These are phyloP conservation scores for Amiota communis DNA, from an alignment of 2,888 invertebrate species.

Conservation along the genomic window DNA sequence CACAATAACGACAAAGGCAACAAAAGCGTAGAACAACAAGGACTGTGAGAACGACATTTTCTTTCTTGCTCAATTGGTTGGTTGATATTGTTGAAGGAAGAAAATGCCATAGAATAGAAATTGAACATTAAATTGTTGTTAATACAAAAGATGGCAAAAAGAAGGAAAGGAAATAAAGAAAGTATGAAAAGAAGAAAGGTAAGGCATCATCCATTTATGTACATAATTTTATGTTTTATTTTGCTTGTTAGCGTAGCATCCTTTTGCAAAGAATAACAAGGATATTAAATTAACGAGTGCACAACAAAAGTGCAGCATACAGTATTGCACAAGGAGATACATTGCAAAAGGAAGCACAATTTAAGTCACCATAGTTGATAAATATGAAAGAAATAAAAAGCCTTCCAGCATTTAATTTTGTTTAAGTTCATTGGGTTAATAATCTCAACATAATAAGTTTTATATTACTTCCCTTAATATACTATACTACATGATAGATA, in stretches of 20 bases:
- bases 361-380: background rate
- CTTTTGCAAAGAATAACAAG: constrained; percentile 29
- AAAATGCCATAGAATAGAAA: background rate
- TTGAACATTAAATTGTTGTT: background rate
- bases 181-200: background rate
- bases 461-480: no score
- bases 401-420: constrained; percentile 41
- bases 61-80: background rate
- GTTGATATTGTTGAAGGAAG: no score
- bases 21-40: constrained; percentile 53
- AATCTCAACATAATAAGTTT: constrained; percentile 29
- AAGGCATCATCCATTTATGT: no score
- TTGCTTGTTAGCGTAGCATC: constrained; percentile 24
- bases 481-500: no score
- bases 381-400: no score
- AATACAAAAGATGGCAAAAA: background rate
- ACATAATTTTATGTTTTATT: background rate
- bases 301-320: background rate
- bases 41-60: constrained; percentile 66
- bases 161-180: background rate
- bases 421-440: constrained; percentile 43
- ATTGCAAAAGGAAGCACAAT: background rate
- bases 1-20: constrained; percentile 45
- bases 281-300: constrained; percentile 37
- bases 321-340: background rate